These are phyloP conservation scores for Germaria angustata DNA, from an alignment of 2,888 invertebrate genomes.

Conservation along the genomic window DNA sequence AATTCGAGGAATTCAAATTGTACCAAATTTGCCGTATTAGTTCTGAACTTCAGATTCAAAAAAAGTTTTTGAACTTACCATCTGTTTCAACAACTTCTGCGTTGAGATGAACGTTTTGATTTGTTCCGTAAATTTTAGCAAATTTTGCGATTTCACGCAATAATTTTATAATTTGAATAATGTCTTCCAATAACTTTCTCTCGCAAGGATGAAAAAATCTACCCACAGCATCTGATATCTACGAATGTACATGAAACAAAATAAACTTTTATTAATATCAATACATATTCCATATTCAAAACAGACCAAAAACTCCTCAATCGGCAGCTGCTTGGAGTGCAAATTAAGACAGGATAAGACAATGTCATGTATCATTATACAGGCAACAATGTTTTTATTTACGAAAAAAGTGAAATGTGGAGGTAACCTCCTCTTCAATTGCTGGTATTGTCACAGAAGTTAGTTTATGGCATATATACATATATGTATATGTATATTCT, in stretches of 20 bases:
- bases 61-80: too few relatives aligned
- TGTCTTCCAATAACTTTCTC: slow-evolving; percentile 82
- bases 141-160: slow-evolving; percentile 85
- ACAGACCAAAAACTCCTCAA: slow-evolving; percentile 74
- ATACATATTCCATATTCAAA: slow-evolving; percentile 13
- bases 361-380: slow-evolving; percentile 78
- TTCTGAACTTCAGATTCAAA: too few relatives aligned
- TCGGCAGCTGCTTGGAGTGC: slow-evolving; percentile 70
- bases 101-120: slow-evolving; percentile 62
- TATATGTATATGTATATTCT: too few relatives aligned
- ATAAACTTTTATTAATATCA: too few relatives aligned
- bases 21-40: too few relatives aligned
- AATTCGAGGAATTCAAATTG: too few relatives aligned
- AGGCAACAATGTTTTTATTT: neutral
- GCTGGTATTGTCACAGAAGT: too few relatives aligned
- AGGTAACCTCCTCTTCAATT: too few relatives aligned
- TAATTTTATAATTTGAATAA: slow-evolving; percentile 83
- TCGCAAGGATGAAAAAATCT: slow-evolving; percentile 83
- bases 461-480: too few relatives aligned
- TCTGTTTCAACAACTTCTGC: slow-evolving; percentile 68
- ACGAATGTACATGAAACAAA: slow-evolving; percentile 14
- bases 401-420: neutral
- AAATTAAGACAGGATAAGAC: slow-evolving; percentile 75
- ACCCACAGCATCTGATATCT: slow-evolving; percentile 73
- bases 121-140: slow-evolving; percentile 80